Evolutionary conservation across 2,888 invertebrate species (phyloP).

Genomic region (Nemoura dubitans): DNA sequence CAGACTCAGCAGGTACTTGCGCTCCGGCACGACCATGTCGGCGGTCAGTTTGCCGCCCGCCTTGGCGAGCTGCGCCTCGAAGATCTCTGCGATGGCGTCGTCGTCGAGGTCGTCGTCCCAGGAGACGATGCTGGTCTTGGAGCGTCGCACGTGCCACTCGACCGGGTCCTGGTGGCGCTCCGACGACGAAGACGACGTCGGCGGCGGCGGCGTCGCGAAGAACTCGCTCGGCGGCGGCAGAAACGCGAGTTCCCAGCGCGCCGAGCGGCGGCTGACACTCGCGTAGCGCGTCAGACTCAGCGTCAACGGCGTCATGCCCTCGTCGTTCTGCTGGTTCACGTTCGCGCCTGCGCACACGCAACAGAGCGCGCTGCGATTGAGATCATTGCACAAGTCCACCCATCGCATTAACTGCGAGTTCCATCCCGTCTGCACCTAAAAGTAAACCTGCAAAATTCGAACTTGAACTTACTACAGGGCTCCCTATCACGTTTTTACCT

Average conservation of each 20-base stretch:
- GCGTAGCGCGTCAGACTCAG: constrained; percentile 30
- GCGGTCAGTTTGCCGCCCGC: neutral
- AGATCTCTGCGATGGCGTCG: neutral
- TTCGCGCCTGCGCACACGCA: constrained; percentile 34
- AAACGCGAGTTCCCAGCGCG: constrained; percentile 38
- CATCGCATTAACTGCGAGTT: no score
- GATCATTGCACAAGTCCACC: no score
- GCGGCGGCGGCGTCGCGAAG: neutral
- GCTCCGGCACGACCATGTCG: neutral
- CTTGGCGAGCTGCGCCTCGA: neutral
- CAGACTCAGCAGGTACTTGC: neutral
- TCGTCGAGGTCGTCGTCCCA: neutral
- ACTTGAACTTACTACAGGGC: no score
- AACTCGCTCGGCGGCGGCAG: constrained; percentile 25
- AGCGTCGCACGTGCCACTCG: neutral
- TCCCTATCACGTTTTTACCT: no score
- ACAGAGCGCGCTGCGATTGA: neutral
- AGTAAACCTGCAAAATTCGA: no score
- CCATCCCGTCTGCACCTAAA: no score
- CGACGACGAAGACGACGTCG: neutral
- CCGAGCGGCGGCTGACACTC: neutral
- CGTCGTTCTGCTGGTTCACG: constrained; percentile 44
- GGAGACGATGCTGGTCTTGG: neutral
- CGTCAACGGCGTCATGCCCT: constrained; percentile 35
- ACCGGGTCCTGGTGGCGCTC: neutral